Percentiles rank a stretch among this genome's conserved stretches.
phyloP scores from a whole-genome alignment of 2,888 invertebrate species.

The Cephus runcator region DNA sequence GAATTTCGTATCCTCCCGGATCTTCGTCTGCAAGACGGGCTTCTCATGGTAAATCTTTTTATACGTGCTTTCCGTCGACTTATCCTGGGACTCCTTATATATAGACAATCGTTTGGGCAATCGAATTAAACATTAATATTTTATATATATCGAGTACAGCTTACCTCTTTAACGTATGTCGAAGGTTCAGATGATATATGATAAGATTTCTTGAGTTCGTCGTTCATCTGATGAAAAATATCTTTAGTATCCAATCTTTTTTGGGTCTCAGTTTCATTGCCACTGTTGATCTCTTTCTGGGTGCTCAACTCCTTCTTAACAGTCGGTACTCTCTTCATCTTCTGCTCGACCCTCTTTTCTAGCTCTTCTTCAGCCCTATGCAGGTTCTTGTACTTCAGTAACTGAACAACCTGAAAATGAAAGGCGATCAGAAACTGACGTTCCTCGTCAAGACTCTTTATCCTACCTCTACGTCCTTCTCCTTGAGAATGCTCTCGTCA shows the following conservation, averaged over 20 bases:
- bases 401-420: slow-evolving; percentile 47
- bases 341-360: slow-evolving; percentile 16
- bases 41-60: neutral
- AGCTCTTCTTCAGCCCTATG: slow-evolving; percentile 18
- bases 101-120: neutral
- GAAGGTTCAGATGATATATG: neutral
- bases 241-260: slow-evolving; percentile 30
- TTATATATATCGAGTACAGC: neutral
- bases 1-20: slow-evolving; percentile 13
- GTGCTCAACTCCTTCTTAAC: slow-evolving; percentile 60
- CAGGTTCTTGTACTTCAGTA: slow-evolving; percentile 48
- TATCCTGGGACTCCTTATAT: neutral
- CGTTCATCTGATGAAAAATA: slow-evolving; percentile 25
- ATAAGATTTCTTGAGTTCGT: slow-evolving; percentile 18
- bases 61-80: neutral
- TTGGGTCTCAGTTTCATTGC: slow-evolving; percentile 45
- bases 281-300: slow-evolving; percentile 52
- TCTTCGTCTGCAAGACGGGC: neutral
- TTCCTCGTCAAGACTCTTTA: neutral
- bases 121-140: neutral
- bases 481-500: slow-evolving; percentile 30
- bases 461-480: slow-evolving; percentile 39
- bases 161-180: neutral
- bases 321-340: slow-evolving; percentile 48
- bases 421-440: neutral